Conservation (phyloP, 2,797 vertebrate genomes). For the Gobionotothen gibberifrons region DNA sequence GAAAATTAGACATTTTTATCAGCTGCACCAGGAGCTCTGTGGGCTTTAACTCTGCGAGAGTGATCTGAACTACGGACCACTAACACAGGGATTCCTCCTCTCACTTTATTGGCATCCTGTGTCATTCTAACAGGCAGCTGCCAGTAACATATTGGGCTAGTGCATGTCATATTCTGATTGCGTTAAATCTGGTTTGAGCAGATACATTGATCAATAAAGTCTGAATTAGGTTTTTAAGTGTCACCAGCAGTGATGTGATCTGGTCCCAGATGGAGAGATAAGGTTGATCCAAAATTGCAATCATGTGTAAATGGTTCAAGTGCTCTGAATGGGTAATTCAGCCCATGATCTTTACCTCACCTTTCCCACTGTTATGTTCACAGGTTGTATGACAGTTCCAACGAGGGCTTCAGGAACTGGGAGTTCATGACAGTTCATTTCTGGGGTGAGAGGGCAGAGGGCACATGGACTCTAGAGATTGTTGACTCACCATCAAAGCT, state of each 20-base stretch:
- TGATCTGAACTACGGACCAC: not conserved
- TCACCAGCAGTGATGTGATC: no score
- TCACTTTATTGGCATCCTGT: not conserved
- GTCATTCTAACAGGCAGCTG: not conserved
- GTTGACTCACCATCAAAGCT: constrained; percentile 88
- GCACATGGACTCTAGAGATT: constrained; percentile 92
- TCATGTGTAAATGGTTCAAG: not conserved
- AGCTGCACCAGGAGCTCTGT: not conserved
- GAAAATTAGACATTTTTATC: no score
- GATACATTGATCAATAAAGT: not conserved
- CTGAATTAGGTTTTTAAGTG: no score
- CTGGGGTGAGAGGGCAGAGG: constrained; percentile 91
- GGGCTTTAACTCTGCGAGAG: not conserved
- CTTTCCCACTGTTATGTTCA: not conserved
- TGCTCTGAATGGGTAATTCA: no score
- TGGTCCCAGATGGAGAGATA: no score
- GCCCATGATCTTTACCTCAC: not conserved
- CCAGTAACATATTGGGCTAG: not conserved
- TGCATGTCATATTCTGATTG: not conserved
- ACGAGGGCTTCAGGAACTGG: constrained; percentile 93
- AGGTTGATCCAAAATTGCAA: no score
- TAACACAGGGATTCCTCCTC: not conserved
- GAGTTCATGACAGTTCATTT: constrained; percentile 96
- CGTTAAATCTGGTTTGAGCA: not conserved
- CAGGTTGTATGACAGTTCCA: constrained; percentile 91